Percentiles rank a stretch among this genome's conserved stretches.
Conservation (phyloP, 1,140 invertebrate species). For the Stegodyphus mimosarum region DNA sequence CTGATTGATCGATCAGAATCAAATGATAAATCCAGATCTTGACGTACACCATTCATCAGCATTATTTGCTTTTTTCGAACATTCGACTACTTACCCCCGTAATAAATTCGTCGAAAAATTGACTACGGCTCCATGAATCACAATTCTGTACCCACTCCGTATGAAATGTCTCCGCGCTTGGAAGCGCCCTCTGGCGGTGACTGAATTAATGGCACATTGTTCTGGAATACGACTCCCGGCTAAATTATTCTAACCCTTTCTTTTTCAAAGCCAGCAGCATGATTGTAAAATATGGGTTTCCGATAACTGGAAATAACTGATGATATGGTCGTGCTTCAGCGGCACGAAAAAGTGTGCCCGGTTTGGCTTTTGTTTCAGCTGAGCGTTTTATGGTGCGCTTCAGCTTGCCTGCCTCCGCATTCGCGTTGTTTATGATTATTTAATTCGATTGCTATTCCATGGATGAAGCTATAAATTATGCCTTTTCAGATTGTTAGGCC, state of each 20-base stretch:
- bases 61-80: conserved; percentile 25
- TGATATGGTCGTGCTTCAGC: conserved; percentile 18
- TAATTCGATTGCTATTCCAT: conserved; percentile 30
- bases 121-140: conserved; percentile 35
- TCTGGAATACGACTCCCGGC: conserved; percentile 5
- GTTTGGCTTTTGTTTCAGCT: neutral
- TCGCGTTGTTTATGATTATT: conserved; percentile 44
- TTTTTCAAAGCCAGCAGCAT: neutral
- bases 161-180: neutral
- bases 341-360: neutral
- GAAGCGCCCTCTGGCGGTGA: neutral
- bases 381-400: neutral
- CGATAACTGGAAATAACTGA: conserved; percentile 50
- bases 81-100: conserved; percentile 5
- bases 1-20: conserved; percentile 9
- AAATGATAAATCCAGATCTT: conserved; percentile 15
- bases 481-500: too few relatives aligned
- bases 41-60: conserved; percentile 22
- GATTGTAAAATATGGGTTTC: conserved; percentile 56
- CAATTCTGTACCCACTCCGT: conserved; percentile 1
- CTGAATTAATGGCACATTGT: conserved; percentile 53
- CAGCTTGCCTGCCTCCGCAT: neutral
- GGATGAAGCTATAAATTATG: too few relatives aligned
- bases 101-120: conserved; percentile 34
- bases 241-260: conserved; percentile 36